These are phyloP conservation scores for Theristus sp. DNA, from an alignment of 2,888 invertebrate genomes.

Conservation along the genomic window DNA sequence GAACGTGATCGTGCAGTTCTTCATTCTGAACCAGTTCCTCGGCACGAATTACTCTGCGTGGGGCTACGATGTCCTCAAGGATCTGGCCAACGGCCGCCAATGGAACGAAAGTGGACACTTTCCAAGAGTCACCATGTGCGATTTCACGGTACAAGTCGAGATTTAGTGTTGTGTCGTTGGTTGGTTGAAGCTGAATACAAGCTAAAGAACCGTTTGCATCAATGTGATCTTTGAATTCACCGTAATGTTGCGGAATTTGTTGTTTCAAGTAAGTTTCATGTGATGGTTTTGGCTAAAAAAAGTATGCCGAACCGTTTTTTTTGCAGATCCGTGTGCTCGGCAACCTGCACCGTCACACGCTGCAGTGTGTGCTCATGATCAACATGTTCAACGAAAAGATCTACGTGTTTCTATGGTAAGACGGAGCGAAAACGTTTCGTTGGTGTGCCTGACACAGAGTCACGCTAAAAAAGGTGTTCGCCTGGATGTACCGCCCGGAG, in stretches of 20 bases:
- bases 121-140: constrained; percentile 23
- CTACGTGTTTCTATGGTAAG: constrained; percentile 12
- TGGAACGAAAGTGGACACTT: constrained; percentile 14
- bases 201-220: too few species aligned
- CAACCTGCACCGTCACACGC: constrained; percentile 14
- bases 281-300: too few species aligned
- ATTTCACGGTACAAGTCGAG: constrained; percentile 16
- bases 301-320: not conserved
- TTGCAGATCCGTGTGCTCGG: constrained; percentile 11
- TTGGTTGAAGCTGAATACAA: not conserved
- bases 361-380: constrained; percentile 12
- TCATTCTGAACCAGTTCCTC: constrained; percentile 19
- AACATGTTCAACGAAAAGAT: constrained; percentile 19
- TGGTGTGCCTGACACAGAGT: not conserved
- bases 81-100: not conserved
- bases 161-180: not conserved
- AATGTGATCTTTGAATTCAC: too few species aligned
- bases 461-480: not conserved
- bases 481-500: too few species aligned
- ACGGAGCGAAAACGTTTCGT: not conserved
- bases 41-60: not conserved
- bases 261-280: too few species aligned
- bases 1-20: constrained; percentile 22
- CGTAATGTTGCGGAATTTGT: too few species aligned
- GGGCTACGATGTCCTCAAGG: not conserved